Evolutionary conservation across 2,113 vertebrate genomes (phyloP), one percentile per base, ranked within the genome.

Genomic region (Camarhynchus parvulus): DNA sequence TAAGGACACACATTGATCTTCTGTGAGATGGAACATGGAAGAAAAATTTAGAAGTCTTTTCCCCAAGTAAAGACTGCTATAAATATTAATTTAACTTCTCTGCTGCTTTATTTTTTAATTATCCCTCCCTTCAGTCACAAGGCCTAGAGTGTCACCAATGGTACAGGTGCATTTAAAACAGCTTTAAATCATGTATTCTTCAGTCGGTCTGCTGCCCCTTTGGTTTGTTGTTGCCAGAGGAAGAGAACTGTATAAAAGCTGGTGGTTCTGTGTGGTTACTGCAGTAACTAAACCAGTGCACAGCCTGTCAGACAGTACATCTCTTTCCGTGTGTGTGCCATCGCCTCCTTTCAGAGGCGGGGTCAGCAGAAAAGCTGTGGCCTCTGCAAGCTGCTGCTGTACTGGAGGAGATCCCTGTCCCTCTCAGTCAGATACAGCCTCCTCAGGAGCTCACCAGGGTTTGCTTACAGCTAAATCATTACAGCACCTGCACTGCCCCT

Each of bases 11-110:
- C 62, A 68, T 3, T 61, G 55, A 87, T 87, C 56, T 88, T 79
- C 62, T 19, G 7, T 25, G 33, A 87, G 72, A 74, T 7, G 17
- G 70, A 79, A 52, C 5, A 33, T 7, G 13, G 79, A 85, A 82
- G 69, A 86, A 87, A 68, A 83, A 83, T 64, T 47, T 47, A 12
- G 15, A 59, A 89, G 62, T 53, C 35, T 52, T 87, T 88, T 80
- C 61, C 31, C 25, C 20, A 78, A n/a, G 47, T 69, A 55, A 81
- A 90, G 95, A 47, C 19, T 37, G 44, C 64, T 66, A 37, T 31
- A 73, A 93, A 55, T 55, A 58, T 30, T 15, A 68, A 80, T 68
- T 58, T 37, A 75, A 68, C 39, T 77, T 74, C 85, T 77, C 47
- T 72, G 39, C 27, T 83, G 19, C 44, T 82, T 73, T 44, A 47